phyloP scores from a whole-genome alignment of 2,888 invertebrate species.

The Folsomia candida region DNA sequence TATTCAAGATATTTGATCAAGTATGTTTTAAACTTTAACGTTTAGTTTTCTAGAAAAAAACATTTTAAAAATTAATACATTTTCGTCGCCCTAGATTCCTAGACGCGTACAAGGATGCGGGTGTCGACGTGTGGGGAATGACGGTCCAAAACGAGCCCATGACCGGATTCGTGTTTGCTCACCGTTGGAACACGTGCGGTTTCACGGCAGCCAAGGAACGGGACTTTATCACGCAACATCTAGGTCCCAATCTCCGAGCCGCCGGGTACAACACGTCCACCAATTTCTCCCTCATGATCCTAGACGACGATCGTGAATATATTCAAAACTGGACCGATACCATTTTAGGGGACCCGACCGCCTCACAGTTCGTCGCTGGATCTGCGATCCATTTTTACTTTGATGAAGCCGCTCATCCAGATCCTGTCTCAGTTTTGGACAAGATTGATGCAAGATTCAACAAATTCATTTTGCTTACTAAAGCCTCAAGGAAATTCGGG shows the following conservation, averaged over 20 bases:
- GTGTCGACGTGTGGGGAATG: conserved; percentile 75
- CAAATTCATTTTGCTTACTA: too few relatives aligned
- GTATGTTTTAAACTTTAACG: too few relatives aligned
- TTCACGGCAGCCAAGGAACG: conserved; percentile 53
- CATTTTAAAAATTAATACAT: too few relatives aligned
- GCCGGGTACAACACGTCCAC: conserved; percentile 50
- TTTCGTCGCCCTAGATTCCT: conserved; percentile 52
- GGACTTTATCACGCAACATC: conserved; percentile 53
- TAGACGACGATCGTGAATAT: conserved; percentile 53
- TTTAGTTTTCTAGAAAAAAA: too few relatives aligned
- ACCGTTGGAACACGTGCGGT: conserved; percentile 54
- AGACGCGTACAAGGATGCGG: conserved; percentile 56
- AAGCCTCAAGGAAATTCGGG: too few relatives aligned
- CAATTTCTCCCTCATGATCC: conserved; percentile 53
- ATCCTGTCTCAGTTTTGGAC: too few relatives aligned
- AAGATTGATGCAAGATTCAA: too few relatives aligned
- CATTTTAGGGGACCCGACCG: conserved; percentile 42
- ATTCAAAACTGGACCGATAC: conserved; percentile 49
- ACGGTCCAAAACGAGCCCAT: conserved; percentile 53
- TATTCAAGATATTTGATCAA: conserved; percentile 43
- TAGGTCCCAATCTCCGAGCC: conserved; percentile 52
- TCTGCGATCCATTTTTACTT: conserved; percentile 79
- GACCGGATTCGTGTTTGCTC: conserved; percentile 48
- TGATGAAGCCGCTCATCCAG: too few relatives aligned
- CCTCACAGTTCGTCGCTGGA: conserved; percentile 54